phyloP scores from a whole-genome alignment of 1,140 invertebrate species.

The Cotesia glomerata region DNA sequence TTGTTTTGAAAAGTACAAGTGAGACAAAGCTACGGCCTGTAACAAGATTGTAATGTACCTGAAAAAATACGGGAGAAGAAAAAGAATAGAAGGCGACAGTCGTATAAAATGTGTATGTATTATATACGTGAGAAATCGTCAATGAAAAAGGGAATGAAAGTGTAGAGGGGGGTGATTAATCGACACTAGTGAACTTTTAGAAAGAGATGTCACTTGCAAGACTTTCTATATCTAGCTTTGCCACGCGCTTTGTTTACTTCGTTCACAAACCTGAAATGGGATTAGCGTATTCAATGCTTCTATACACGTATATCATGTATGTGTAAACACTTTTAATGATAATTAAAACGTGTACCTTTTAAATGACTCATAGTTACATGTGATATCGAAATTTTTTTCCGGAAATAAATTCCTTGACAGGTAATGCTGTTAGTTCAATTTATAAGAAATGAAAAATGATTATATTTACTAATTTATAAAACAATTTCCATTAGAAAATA shows the following conservation, averaged over 20 bases:
- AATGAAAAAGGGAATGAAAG: conserved; percentile 26
- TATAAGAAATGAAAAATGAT: no score
- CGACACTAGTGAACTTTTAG: conserved; percentile 38
- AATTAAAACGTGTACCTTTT: no score
- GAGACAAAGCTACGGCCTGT: conserved; percentile 24
- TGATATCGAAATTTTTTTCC: no score
- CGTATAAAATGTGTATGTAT: conserved; percentile 43
- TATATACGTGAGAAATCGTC: conserved; percentile 29
- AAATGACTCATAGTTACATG: no score
- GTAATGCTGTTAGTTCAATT: no score
- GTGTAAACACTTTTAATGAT: no score
- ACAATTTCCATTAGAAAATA: neutral
- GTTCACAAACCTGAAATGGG: neutral
- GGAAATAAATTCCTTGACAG: no score
- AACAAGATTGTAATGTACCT: no score
- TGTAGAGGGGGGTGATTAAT: conserved; percentile 48
- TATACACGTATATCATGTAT: no score
- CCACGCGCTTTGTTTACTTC: conserved; percentile 39
- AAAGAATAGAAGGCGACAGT: conserved; percentile 22
- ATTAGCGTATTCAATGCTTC: neutral
- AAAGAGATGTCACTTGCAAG: conserved; percentile 49
- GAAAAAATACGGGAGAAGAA: conserved; percentile 25
- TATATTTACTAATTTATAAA: neutral
- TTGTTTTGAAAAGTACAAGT: conserved; percentile 41
- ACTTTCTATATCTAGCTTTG: conserved; percentile 41